phyloP scores from a whole-genome alignment of 2,888 invertebrate species.

The Autographa gamma region DNA sequence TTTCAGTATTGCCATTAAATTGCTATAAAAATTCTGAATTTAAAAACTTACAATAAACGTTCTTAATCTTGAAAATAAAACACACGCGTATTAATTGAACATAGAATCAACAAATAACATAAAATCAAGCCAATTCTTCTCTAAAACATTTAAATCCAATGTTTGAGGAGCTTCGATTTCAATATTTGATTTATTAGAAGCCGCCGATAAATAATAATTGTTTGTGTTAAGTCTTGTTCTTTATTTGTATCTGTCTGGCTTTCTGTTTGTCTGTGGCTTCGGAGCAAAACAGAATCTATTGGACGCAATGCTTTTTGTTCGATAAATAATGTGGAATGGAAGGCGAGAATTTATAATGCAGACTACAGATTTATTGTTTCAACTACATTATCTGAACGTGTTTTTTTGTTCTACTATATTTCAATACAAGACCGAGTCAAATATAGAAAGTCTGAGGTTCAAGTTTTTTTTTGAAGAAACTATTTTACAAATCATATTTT shows the following conservation, averaged over 20 bases:
- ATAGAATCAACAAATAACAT: not conserved
- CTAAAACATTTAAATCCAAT: conserved; percentile 11
- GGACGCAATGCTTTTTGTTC: not conserved
- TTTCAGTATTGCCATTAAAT: too few relatives aligned
- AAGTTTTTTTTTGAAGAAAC: too few relatives aligned
- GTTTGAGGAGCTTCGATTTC: conserved; percentile 10
- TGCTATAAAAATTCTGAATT: too few relatives aligned
- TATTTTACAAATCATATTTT: too few relatives aligned
- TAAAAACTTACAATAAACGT: too few relatives aligned
- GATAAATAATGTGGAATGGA: not conserved
- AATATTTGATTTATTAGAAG: conserved; percentile 14
- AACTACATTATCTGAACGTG: not conserved
- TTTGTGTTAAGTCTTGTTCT: conserved; percentile 7
- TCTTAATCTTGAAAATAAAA: not conserved
- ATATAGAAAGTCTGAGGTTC: too few relatives aligned
- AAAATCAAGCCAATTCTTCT: not conserved
- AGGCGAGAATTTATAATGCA: not conserved
- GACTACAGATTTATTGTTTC: not conserved
- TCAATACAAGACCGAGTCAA: too few relatives aligned
- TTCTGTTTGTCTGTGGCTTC: not conserved
- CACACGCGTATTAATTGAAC: not conserved
- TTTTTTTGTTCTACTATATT: too few relatives aligned
- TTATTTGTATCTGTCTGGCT: conserved; percentile 6
- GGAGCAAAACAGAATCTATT: not conserved
- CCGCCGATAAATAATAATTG: not conserved